These are phyloP conservation scores for Oryzias sinensis DNA, from an alignment of 2,797 vertebrate genomes.

Conservation along the genomic window DNA sequence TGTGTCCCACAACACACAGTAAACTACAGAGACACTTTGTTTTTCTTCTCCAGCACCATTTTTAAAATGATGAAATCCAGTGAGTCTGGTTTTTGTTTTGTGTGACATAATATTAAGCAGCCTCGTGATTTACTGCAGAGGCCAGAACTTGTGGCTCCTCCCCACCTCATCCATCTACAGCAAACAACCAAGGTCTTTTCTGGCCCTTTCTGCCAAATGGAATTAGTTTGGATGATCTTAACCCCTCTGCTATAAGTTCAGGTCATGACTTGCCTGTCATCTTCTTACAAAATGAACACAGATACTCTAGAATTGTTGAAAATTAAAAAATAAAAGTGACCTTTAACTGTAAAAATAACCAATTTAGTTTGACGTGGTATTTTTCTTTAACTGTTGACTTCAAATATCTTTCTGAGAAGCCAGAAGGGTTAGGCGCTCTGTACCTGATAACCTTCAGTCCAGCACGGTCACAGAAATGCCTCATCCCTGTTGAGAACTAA, in stretches of 20 bases:
- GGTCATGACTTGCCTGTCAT: too few relatives aligned
- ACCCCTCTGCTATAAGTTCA: background rate
- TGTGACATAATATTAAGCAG: conserved; percentile 11
- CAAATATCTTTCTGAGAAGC: too few relatives aligned
- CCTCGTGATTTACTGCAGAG: conserved; percentile 6
- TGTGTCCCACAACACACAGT: background rate
- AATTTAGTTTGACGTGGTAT: too few relatives aligned
- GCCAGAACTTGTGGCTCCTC: conserved; percentile 18
- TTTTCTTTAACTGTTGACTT: too few relatives aligned
- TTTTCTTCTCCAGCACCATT: background rate
- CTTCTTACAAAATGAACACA: too few relatives aligned
- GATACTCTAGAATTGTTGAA: too few relatives aligned
- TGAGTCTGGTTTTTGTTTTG: background rate
- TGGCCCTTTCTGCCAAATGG: conserved; percentile 12
- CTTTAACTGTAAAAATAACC: too few relatives aligned
- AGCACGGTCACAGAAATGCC: too few relatives aligned
- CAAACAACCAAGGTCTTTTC: conserved; percentile 38
- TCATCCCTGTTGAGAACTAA: too few relatives aligned
- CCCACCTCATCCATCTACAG: conserved; percentile 27
- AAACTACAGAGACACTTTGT: background rate
- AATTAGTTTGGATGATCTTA: conserved; percentile 1
- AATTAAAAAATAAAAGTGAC: too few relatives aligned
- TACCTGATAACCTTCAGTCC: too few relatives aligned
- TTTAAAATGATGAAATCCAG: background rate
- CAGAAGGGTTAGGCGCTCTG: too few relatives aligned